Evolutionary conservation across 1,140 invertebrate species (phyloP), one percentile per base, ranked within the genome.

Genomic region (Bombyx mandarina): DNA sequence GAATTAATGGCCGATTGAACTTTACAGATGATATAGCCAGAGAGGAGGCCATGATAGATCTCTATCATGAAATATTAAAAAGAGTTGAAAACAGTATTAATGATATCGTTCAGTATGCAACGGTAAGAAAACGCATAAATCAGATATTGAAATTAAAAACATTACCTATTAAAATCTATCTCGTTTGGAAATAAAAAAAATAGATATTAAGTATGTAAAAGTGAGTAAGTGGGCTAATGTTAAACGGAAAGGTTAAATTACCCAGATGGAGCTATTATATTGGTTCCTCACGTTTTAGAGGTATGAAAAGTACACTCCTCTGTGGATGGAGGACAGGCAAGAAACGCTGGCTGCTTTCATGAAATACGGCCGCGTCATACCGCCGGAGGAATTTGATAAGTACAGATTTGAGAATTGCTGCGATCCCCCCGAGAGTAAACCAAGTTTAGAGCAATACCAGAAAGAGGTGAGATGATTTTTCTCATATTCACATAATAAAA

Each of bases 281-380:
- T 35, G 2, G 26, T 35, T 35, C 26, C 26, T 35, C 4, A 35
- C 26, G 26, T 53, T 10, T 57, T 45, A 88, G 84, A 81, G 79
- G 79, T 88, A 86, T 57, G 82, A 88, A 55, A 86, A 82, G 43
- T 89, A 90, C 66, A 79, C 90, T n/a, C 92, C 91, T 54, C 72
- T 94, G 12, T 94, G 93, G 93, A 77, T 90, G 53, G 92, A 93
- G 73, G 91, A 93, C 69, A 75, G 91, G 35, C 88, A 91, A 54
- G 91, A 93, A 65, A 91, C 91, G 55, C 84, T 94, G 67, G 70
- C 88, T 7, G 88, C 90, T 62, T 94, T 94, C 82, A 69, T 94
- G 54, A 89, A 90, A 51, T 93, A 92, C 67, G 91, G 92, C 10
- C 89, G 90, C 57, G 88, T 91, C 6, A 85, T 93, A 3, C 88